Percentiles rank a stretch among this genome's conserved stretches.
Conservation (phyloP, 1,140 invertebrate genomes). For the Drosophila bocki region DNA sequence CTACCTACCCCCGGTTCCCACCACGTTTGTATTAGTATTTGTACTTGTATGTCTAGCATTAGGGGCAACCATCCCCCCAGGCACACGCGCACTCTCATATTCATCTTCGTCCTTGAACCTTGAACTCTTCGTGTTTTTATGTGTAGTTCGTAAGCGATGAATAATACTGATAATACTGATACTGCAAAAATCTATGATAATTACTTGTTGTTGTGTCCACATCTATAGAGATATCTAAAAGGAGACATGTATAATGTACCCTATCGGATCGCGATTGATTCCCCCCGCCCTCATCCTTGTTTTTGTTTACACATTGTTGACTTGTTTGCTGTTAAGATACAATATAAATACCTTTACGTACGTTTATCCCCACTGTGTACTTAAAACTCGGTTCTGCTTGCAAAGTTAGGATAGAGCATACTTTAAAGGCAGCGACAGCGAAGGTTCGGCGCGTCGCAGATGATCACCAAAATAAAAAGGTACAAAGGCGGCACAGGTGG, state of each 20-base stretch:
- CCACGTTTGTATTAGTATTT: conserved; percentile 38
- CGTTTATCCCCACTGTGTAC: conserved; percentile 43
- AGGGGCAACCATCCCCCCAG: conserved; percentile 24
- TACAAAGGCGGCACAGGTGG: conserved; percentile 62
- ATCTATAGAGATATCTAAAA: conserved; percentile 27
- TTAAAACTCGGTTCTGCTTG: conserved; percentile 62
- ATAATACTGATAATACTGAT: conserved; percentile 19
- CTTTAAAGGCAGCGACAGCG: conserved; percentile 24
- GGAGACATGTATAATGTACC: conserved; percentile 3
- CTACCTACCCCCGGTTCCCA: conserved; percentile 3
- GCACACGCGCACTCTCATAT: conserved; percentile 12
- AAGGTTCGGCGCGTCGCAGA: conserved; percentile 23
- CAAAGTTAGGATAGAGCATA: conserved; percentile 58
- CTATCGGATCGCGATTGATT: conserved; percentile 30
- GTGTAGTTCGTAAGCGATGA: conserved; percentile 44
- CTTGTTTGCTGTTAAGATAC: conserved; percentile 51
- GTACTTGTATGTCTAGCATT: conserved; percentile 44
- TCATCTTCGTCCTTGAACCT: conserved; percentile 33
- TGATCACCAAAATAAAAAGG: conserved; percentile 71
- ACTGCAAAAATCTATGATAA: conserved; percentile 14
- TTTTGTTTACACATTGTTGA: conserved; percentile 59
- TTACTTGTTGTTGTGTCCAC: conserved; percentile 78
- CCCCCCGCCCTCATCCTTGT: conserved; percentile 42
- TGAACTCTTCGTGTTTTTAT: conserved; percentile 49
- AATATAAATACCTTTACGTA: conserved; percentile 24